Evolutionary conservation across 2,113 vertebrate genomes (phyloP).

Genomic region (Saimiri boliviensis): DNA sequence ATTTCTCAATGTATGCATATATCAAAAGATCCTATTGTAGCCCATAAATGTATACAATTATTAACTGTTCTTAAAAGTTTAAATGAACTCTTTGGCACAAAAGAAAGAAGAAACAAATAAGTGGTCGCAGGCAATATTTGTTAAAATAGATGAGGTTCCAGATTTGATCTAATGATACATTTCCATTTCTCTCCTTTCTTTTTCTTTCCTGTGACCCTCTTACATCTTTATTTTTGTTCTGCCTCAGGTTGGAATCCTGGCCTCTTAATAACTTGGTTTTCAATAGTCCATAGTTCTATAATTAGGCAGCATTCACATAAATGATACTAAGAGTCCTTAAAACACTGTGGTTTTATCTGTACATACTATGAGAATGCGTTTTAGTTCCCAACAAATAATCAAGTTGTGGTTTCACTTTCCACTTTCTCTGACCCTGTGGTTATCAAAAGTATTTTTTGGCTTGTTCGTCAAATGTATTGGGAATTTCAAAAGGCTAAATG

Average conservation of each 20-base stretch:
- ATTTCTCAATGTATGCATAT: no score
- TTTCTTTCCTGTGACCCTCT: not conserved
- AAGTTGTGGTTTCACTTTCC: not conserved
- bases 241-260: not conserved
- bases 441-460: not conserved
- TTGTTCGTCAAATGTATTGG: not conserved
- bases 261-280: not conserved
- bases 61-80: not conserved
- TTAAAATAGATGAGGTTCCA: not conserved
- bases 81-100: not conserved
- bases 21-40: not conserved
- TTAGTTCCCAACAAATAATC: not conserved
- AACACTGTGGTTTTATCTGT: not conserved
- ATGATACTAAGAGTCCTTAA: not conserved
- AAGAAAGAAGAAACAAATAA: not conserved
- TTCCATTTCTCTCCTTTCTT: not conserved
- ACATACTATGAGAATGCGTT: not conserved
- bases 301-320: not conserved
- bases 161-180: not conserved
- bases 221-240: not conserved
- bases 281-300: not conserved
- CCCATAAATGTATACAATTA: not conserved
- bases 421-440: not conserved
- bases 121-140: not conserved
- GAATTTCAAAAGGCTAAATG: not conserved